phyloP scores from a whole-genome alignment of 2,113 vertebrate species.

The Ceyx melanurus region DNA sequence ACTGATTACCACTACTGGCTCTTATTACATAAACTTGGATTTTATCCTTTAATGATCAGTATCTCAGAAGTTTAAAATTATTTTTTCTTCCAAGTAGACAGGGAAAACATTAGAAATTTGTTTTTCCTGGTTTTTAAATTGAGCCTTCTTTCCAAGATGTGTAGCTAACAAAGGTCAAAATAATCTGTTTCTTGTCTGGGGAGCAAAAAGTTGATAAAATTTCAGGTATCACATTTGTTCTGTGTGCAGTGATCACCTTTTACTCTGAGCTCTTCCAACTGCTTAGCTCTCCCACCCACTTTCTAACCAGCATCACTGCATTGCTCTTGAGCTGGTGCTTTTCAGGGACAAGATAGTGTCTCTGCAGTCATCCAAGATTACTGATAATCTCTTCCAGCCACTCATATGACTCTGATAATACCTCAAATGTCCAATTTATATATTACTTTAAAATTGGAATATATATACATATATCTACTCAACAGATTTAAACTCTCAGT shows the following conservation, averaged over 20 bases:
- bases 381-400: background rate
- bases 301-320: fast-evolving
- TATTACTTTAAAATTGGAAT: background rate
- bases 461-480: background rate
- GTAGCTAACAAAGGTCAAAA: background rate
- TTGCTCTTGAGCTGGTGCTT: background rate
- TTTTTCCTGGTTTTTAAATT: background rate
- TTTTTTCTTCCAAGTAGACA: background rate
- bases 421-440: background rate
- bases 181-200: background rate
- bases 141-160: background rate
- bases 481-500: background rate
- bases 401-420: background rate
- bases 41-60: background rate
- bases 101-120: background rate
- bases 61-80: background rate
- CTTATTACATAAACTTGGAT: background rate
- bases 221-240: background rate
- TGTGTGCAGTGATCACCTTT: background rate
- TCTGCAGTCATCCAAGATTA: background rate
- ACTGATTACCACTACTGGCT: background rate
- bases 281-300: background rate
- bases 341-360: fast-evolving
- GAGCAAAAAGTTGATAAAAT: background rate
- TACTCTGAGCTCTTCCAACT: background rate